Evolutionary conservation across 2,113 vertebrate species (phyloP), one percentile per base, ranked within the genome.

Genomic region (Chiloscyllium plagiosum): DNA sequence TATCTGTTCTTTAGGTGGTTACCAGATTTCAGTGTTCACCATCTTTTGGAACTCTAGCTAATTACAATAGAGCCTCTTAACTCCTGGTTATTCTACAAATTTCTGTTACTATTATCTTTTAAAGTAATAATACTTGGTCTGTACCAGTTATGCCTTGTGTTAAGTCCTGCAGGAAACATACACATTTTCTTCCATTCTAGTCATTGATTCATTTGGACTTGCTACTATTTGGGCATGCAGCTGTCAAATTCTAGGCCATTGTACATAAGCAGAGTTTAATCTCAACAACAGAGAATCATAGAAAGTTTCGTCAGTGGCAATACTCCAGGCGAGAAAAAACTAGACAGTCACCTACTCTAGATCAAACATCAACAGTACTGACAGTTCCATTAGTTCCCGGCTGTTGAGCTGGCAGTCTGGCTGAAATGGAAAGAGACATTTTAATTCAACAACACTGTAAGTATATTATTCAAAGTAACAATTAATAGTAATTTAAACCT

Each of bases 241-340:
- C 47, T 95, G 94, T 70, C 94, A 72, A 72, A 95, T 26, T 95
- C 42, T 95, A 52, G 68, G 68, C 29, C 66, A 95, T 42, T 95
- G 94, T 72, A 72, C 94, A 17, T 95, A 72, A 70, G 69, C 69
- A 95, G 94, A n/a, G 42, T 95, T 95, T 72, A 95, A 70, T 95
- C 47, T 72, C 69, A 52, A 70, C 42, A 95, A 70, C 94, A 76
- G 68, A 72, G 47, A 95, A 95, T 95, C 93, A 94, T 47, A 94
- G 42, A 95, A 95, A 95, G 42, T 95, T 95, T 69, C 94, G 72
- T 72, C 94, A 50, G 42, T 72, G 94, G 68, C 69, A 52, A 3
- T 95, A 50, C 22, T 95, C 94, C 94, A 76, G 94, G 94, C 56
- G 56, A 95, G 37, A 93, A 65, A 68, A n/a, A 93, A 93, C 89